Evolutionary conservation across 2,888 invertebrate species (phyloP).

Genomic region (Lumbricus terrestris): DNA sequence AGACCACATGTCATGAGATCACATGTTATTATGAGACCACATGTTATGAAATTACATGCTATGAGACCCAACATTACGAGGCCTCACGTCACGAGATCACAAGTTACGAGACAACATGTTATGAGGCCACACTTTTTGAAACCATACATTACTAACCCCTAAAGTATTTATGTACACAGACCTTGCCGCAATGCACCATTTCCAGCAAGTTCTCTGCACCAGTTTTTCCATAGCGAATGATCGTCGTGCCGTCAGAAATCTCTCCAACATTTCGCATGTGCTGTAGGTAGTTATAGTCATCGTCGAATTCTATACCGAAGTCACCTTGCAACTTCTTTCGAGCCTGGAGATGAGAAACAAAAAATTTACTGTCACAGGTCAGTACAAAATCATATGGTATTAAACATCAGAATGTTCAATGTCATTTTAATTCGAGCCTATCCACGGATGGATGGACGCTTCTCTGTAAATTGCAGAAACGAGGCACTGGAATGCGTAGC

Average conservation of each 20-base stretch:
- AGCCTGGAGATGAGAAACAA: not conserved
- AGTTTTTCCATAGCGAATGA: not conserved
- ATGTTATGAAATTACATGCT: no score
- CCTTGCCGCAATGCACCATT: not conserved
- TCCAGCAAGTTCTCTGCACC: not conserved
- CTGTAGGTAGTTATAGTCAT: constrained; percentile 91
- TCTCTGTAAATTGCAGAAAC: no score
- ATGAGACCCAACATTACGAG: no score
- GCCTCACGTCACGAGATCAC: not conserved
- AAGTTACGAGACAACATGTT: not conserved
- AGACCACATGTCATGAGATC: no score
- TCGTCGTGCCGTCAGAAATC: constrained; percentile 27
- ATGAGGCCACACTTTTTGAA: not conserved
- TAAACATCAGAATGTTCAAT: not conserved
- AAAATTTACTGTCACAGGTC: not conserved
- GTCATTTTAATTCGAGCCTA: no score
- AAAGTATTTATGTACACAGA: not conserved
- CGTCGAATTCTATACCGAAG: constrained; percentile 88
- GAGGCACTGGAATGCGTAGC: no score
- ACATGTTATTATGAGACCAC: no score
- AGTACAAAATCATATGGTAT: not conserved
- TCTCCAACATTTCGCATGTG: constrained; percentile 67
- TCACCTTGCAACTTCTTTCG: constrained; percentile 67
- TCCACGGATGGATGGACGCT: no score
- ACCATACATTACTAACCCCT: not conserved